Evolutionary conservation across 2,797 vertebrate genomes (phyloP), one percentile per base, ranked within the genome.

Genomic region (Acanthornis magna): DNA sequence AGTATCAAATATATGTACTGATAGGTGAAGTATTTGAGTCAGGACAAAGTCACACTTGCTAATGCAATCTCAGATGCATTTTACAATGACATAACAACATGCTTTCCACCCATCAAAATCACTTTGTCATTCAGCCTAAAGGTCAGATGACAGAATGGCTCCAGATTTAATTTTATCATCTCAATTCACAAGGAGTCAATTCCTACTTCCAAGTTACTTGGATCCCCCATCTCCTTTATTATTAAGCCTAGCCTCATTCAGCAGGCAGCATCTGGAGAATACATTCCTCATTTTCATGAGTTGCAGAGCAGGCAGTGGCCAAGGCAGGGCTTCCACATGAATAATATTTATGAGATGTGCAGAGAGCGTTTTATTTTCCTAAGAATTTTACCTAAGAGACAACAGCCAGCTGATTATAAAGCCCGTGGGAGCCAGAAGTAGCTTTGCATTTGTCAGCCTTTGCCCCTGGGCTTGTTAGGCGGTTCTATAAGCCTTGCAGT

Each of bases 91-190:
- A n/a, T 71, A 85, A 77, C 54, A 81, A 67, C 4, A 8, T 38
- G 53, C 34, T 53, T 88, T 91, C 57, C 40, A 88, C 62, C 38
- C 38, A 43, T 80, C 86, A 48, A 47, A 92, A 89, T 67, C 47
- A 50, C 75, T 83, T 84, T 1, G 6, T 93, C 65, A 74, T 77
- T 92, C 68, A 77, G 68, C 29, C 42, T 89, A 92, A 71, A 95
- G 81, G 50, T 96, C 78, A 94, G 86, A 80, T 83, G 68, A 77
- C 61, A 89, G 61, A 92, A 80, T 21, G 43, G 53, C 54, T 85
- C 42, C 60, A 65, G 48, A 58, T 74, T 86, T 81, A 66, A 73
- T 92, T 96, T 89, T 71, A 85, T 74, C 25, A 53, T 42, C 32
- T 18, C 22, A 43, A 63, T 5, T 36, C 65, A 75, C 20, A 27